Conservation (phyloP, 2,888 invertebrate genomes). For the Panzeria rudis region DNA sequence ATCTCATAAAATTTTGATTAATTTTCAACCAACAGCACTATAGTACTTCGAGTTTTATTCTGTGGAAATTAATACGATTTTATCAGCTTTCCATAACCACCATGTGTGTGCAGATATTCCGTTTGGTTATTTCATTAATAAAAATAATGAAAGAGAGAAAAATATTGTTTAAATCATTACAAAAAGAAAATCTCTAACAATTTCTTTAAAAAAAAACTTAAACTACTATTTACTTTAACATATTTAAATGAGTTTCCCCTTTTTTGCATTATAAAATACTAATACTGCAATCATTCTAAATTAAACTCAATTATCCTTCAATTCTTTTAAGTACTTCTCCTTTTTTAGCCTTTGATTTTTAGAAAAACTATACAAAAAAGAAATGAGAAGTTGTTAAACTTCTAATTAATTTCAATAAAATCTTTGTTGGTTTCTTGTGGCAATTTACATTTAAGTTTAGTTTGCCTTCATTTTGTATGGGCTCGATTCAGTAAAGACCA, state of each 20-base stretch:
- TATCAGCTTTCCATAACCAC: neutral
- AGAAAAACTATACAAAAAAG: neutral
- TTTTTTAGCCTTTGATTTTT: neutral
- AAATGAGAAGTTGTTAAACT: constrained; percentile 13
- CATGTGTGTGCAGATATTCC: neutral
- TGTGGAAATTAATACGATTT: constrained; percentile 16
- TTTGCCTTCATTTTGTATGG: constrained; percentile 19
- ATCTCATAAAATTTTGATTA: constrained; percentile 34
- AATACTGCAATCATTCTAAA: neutral
- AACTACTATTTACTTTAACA: neutral
- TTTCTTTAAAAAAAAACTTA: neutral
- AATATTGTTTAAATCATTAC: neutral
- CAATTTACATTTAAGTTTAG: constrained; percentile 30
- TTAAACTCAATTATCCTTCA: neutral
- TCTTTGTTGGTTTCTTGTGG: constrained; percentile 28
- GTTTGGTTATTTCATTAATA: neutral
- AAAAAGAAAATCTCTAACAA: neutral
- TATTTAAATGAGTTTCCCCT: neutral
- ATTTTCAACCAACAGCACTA: neutral
- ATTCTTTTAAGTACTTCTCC: neutral
- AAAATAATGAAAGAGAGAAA: neutral
- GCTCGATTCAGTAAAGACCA: neutral
- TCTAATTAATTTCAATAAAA: constrained; percentile 53
- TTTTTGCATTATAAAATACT: neutral
- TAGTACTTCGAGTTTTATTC: neutral